Base-by-base conservation (phyloP, 2,797 vertebrate genomes). In the Caiman crocodilus region DNA sequence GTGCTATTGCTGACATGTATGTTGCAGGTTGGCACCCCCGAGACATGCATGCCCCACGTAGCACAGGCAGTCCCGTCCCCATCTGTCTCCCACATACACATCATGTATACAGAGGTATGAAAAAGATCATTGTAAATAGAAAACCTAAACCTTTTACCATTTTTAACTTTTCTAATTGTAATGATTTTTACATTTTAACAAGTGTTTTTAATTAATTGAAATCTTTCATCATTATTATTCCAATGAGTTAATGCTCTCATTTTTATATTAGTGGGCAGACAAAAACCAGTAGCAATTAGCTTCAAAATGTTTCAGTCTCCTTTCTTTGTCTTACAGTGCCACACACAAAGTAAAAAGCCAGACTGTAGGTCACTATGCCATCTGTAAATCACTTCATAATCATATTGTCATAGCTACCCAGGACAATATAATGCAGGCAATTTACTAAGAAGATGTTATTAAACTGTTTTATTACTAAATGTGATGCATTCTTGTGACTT, bases 341-440 rank as follows among this genome's bases (percentile, higher is more conserved):
- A 87, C 42, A 90, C 21, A 73, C 67, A 87, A 78, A 91, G 74
- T 0, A 67, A 77, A 35, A 56, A 94, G 65, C 87, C 86, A 88
- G 57, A 67, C 59, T 88, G 82, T 15, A 1, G 30, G 92, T 87
- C 93, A 91, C 28, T 64, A 57, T 90, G 63, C 90, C 89, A 94
- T 94, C 89, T 94, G 92, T 82, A 93, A 89, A 83, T 82, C 90
- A 67, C 92, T 97, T 87, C 32, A 35, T 78, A 94, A 79, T 94
- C 90, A 94, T 55, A 64, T 60, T 30, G 89, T 32, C 42, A 69
- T 64, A 91, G 20, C 56, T 81, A 86, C 59, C 84, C 28, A 50
- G 67, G 21, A 71, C 67, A 71, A 42, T 71, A 71, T 20, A 71
- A 32, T 7, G 13, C 32, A 71, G 14, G 18, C 32, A 93, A 85